Evolutionary conservation across 2,797 vertebrate genomes (phyloP).

Genomic region (Toxotes lorentzi): DNA sequence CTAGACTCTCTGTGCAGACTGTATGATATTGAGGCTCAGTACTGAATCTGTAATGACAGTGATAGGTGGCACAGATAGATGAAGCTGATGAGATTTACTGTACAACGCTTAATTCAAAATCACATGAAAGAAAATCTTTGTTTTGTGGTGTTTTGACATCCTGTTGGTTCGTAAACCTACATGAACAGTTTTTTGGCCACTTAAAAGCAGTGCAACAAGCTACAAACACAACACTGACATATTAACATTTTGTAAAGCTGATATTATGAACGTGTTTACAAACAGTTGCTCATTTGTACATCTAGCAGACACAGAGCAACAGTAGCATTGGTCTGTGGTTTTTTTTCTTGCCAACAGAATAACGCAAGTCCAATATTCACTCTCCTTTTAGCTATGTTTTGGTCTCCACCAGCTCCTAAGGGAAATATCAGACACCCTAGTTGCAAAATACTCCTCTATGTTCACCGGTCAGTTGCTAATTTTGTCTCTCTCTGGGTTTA

Average conservation of each 20-base stretch:
- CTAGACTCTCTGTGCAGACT: not conserved
- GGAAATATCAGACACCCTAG: not conserved
- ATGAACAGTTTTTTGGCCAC: not conserved
- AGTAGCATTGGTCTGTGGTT: not conserved
- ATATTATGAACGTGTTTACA: not conserved
- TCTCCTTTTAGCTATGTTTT: slow-evolving; percentile 12
- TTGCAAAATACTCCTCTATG: not conserved
- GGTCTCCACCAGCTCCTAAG: not conserved
- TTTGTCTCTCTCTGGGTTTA: not conserved
- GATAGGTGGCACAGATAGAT: slow-evolving; percentile 10
- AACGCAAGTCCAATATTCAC: not conserved
- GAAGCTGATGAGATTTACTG: slow-evolving; percentile 25
- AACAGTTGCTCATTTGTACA: not conserved
- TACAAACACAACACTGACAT: not conserved
- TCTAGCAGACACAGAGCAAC: not conserved
- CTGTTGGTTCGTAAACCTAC: not conserved
- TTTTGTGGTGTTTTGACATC: slow-evolving; percentile 5
- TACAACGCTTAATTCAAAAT: slow-evolving; percentile 2
- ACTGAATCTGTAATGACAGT: slow-evolving; percentile 16
- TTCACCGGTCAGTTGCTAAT: not conserved
- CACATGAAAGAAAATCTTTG: not conserved
- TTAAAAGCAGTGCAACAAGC: not conserved
- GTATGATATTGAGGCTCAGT: slow-evolving; percentile 6
- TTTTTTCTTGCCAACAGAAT: no score
- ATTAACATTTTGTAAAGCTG: not conserved